Base-by-base conservation (phyloP, 2,113 vertebrate genomes). In the Oceanites oceanicus region DNA sequence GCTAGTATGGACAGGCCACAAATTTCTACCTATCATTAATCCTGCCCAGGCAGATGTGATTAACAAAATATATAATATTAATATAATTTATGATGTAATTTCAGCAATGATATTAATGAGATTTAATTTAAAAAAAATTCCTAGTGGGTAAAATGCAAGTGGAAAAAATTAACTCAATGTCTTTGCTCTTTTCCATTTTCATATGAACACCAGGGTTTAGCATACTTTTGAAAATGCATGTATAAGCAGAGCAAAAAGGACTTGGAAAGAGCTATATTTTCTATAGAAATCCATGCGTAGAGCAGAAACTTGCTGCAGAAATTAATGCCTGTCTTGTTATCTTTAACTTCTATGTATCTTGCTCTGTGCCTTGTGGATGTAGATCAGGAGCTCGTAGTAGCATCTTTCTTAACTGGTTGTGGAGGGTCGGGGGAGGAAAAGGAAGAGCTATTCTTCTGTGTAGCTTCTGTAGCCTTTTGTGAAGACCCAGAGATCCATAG, bases 381-480 rank as follows among this genome's bases (percentile, higher is more conserved):
- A 73, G 75, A 67, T 29, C 26, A 63, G 55, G 81, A 92, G 62
- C 77, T 74, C 16, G 10, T 25, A 32, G 84, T 1, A 26, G 70
- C 77, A 55, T 62, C 70, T 29, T 80, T 94, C 76, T 91, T 56
- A 55, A 36, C 66, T 58, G 66, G 2, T 30, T 40, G 44, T 53
- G 78, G 47, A 71, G 82, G 36, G 32, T 74, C 9, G 7, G 58
- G 72, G 86, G 67, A 95, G 82, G 79, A 94, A 86, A 90, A 90
- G 92, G 88, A 95, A 83, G 75, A 88, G 38, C 92, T 74, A 50
- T 95, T 96, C 88, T 93, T 96, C 78, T 96, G 50, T 76, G 71
- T n/a, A 32, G 45, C 47, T 84, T 95, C 93, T 91, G 91, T 87
- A 63, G 95, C 40, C 86, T 84, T 94, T 97, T 96, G 87, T 96